Base-by-base conservation (phyloP, 2,113 vertebrate species). In the Tetraodon nigroviridis region DNA sequence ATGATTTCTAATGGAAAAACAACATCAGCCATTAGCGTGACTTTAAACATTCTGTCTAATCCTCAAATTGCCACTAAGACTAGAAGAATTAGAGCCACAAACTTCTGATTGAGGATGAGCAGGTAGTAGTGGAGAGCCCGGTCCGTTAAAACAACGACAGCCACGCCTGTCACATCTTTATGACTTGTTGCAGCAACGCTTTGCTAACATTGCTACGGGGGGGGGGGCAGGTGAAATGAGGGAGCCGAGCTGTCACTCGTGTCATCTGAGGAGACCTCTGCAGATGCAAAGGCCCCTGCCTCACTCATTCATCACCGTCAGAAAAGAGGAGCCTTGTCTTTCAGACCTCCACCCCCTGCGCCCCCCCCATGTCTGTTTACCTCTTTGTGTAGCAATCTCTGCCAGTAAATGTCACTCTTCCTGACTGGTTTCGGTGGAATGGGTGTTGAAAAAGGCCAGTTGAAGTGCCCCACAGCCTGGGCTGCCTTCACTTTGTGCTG, bases 241-340 rank as follows among this genome's bases (percentile, higher is more conserved):
- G 67, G 32, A 70, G 74, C 64, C 5, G 58, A 75, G 79, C 70
- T 46, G 71, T 66, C 51, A 75, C 60, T 86, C 82, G 78, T 80
- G 80, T 86, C 82, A 84, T 71, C 60, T 48, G 70, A 87, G 84
- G 78, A 80, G 44, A 84, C 84, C 7, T 69, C 67, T 77, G 81
- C 69, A 75, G 71, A 66, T 29, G 52, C 73, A 13, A 67, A 84
- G 84, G 59, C 69, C 55, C 85, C 72, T 59, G 58, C 62, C 37
- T 60, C 61, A 76, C 63, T 83, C 89, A 78, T 81, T 88, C 78
- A 87, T 89, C 87, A 88, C 76, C 61, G 67, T 72, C 75, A 78
- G 65, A 45, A 64, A 61, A 81, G 78, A 86, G 41, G 55, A 64
- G 69, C 52, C 52, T 83, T 64, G 58, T 85, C 69, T 89, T 86